These are phyloP conservation scores for Ophion slaviceki DNA, from an alignment of 2,888 invertebrate species.

Conservation along the genomic window DNA sequence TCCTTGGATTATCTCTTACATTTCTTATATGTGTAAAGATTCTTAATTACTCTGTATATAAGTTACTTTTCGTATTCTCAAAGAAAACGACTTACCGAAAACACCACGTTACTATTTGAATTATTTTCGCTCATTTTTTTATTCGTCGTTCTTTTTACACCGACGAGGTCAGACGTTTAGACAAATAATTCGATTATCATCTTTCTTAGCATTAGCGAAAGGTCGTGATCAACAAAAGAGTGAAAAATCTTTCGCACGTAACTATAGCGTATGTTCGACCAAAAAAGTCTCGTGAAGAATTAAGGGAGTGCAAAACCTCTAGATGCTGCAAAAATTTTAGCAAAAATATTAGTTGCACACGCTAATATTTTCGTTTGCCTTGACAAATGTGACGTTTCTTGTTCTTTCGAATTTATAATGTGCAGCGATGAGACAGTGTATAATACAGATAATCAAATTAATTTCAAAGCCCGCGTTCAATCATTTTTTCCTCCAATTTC, in stretches of 20 bases:
- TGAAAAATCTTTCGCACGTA: constrained; percentile 12
- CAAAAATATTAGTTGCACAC: too few relatives aligned
- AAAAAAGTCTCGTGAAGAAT: too few relatives aligned
- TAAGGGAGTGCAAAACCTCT: background rate
- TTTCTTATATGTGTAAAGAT: constrained; percentile 40
- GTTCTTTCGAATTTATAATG: too few relatives aligned
- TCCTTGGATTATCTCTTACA: constrained; percentile 71
- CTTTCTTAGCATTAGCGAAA: constrained; percentile 31
- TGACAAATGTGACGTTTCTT: too few relatives aligned
- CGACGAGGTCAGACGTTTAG: constrained; percentile 38
- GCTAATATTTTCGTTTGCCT: too few relatives aligned
- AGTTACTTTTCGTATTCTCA: constrained; percentile 39
- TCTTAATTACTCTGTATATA: constrained; percentile 45
- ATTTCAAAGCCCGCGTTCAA: too few relatives aligned
- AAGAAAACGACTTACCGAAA: constrained; percentile 27
- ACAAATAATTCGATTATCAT: constrained; percentile 52
- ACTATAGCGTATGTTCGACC: too few relatives aligned
- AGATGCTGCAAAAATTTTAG: too few relatives aligned
- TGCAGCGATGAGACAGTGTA: too few relatives aligned
- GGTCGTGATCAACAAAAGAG: constrained; percentile 35
- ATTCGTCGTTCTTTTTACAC: constrained; percentile 21
- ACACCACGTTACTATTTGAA: constrained; percentile 57
- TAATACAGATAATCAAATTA: too few relatives aligned
- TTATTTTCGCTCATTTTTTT: constrained; percentile 30
- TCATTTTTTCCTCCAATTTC: too few relatives aligned